Evolutionary conservation across 1,140 invertebrate species (phyloP), one percentile per base, ranked within the genome.

Genomic region (Zaprionus taronus): DNA sequence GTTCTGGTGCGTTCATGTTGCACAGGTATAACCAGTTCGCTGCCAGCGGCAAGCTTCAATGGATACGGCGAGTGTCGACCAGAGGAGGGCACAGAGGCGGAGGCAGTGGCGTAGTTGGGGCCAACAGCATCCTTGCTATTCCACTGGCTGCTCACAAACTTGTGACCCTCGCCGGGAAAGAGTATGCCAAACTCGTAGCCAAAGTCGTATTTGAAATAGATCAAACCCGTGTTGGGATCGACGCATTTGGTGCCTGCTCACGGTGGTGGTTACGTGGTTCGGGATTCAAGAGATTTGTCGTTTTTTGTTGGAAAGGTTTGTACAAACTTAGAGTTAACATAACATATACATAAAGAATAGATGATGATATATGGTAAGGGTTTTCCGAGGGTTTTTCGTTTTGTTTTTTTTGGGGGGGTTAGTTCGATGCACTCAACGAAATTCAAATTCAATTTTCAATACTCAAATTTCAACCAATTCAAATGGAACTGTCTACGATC

Each of bases 131-230:
- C 61, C 24, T 77, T 72, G 61, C 70, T 94, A 58, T 90, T 93
- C 72, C 81, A 93, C 53, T 91, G 94, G 63, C 93, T 94, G 44
- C 93, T 92, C 34, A 94, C 85, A 12, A 93, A 93, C 73, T 93
- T 94, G 84, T 95, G 95, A 49, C 94, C 94, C 91, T 96, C 95
- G 28, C 95, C 95, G 5, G 96, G 96, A 38, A 96, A 93, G 31
- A 96, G 94, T 64, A 97, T 94, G 62, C 96, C 96, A 84, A 96
- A 96, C 91, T 97, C 96, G 91, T 97, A 97, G 68, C 96, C 96
- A 85, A 97, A 97, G 93, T 97, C 96, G 89, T 97, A 96, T 93
- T 97, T 97, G 94, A 96, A 97, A 93, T 96, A 97, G 85, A 96
- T 96, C 34, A 97, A 93, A 72, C 96, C 96, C 26, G 95, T 96